phyloP scores from a whole-genome alignment of 2,113 vertebrate species.

The Lota lota region DNA sequence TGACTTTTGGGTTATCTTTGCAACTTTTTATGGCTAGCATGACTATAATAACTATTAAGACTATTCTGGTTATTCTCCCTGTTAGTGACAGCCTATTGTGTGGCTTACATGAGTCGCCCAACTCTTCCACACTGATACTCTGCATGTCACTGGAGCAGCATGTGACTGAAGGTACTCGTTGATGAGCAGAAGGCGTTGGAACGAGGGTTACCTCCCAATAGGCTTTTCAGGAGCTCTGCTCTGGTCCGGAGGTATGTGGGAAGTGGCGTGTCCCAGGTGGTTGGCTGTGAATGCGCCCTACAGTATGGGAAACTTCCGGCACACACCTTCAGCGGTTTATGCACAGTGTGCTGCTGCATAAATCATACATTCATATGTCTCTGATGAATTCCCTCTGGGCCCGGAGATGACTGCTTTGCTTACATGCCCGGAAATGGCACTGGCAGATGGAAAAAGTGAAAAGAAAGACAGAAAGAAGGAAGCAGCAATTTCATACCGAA shows the following conservation, averaged over 20 bases:
- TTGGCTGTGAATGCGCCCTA: slow-evolving; percentile 44
- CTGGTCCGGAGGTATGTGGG: slow-evolving; percentile 52
- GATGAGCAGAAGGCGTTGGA: slow-evolving; percentile 32
- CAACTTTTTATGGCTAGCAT: too few relatives aligned
- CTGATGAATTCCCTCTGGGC: slow-evolving; percentile 21
- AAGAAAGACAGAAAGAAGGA: not conserved
- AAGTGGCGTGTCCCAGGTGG: slow-evolving; percentile 51
- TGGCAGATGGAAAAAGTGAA: slow-evolving; percentile 24
- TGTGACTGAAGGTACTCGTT: slow-evolving; percentile 11
- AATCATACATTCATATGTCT: slow-evolving; percentile 43
- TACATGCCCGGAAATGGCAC: slow-evolving; percentile 31
- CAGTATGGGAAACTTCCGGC: slow-evolving; percentile 39
- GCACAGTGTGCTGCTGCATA: slow-evolving; percentile 38
- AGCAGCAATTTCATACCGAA: not conserved
- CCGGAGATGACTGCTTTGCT: slow-evolving; percentile 15
- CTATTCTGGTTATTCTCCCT: too few relatives aligned
- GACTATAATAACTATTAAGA: too few relatives aligned
- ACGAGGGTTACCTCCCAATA: slow-evolving; percentile 36
- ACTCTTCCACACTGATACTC: too few relatives aligned
- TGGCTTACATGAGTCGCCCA: too few relatives aligned
- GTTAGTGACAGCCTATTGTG: too few relatives aligned
- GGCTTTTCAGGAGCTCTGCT: not conserved
- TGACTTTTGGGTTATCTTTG: too few relatives aligned
- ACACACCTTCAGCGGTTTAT: slow-evolving; percentile 33
- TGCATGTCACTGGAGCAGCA: not conserved